These are phyloP conservation scores for Ageneiosus marmoratus DNA, from an alignment of 2,113 vertebrate species.

Conservation along the genomic window DNA sequence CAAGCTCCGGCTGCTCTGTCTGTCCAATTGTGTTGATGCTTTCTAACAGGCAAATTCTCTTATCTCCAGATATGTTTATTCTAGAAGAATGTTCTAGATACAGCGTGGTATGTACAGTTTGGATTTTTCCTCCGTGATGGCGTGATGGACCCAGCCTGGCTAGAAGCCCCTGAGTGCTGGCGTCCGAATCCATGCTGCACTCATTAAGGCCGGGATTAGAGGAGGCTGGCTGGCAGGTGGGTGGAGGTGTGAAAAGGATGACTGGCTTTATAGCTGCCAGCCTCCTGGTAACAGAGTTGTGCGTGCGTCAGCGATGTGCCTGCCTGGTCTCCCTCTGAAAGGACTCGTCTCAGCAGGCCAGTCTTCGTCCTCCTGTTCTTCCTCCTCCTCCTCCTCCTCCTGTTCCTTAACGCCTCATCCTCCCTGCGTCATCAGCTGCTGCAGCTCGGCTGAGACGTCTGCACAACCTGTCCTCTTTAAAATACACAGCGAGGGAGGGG, in stretches of 20 bases:
- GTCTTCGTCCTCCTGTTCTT: constrained; percentile 27
- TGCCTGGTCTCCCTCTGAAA: constrained; percentile 31
- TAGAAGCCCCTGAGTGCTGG: constrained; percentile 13
- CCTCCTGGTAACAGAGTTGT: constrained; percentile 51
- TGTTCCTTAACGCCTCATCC: constrained; percentile 7
- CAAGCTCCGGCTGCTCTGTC: neutral
- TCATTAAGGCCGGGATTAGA: constrained; percentile 56
- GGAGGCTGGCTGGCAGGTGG: constrained; percentile 44
- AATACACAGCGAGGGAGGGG: neutral
- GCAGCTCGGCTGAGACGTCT: constrained; percentile 31
- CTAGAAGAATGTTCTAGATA: neutral
- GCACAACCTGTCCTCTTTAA: constrained; percentile 43
- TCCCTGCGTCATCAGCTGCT: constrained; percentile 52
- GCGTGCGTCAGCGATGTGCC: constrained; percentile 44
- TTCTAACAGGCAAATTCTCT: neutral
- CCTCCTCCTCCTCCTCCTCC: constrained; percentile 2
- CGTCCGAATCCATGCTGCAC: constrained; percentile 24
- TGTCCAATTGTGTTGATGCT: neutral
- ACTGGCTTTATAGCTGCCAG: constrained; percentile 53
- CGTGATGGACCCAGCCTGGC: constrained; percentile 23
- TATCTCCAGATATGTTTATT: neutral
- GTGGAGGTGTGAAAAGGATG: constrained; percentile 51
- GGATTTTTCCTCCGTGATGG: neutral
- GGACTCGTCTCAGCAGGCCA: constrained; percentile 34
- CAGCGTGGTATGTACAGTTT: neutral